phyloP scores from a whole-genome alignment of 2,797 vertebrate genomes.

The Cephalopachus bancanus region DNA sequence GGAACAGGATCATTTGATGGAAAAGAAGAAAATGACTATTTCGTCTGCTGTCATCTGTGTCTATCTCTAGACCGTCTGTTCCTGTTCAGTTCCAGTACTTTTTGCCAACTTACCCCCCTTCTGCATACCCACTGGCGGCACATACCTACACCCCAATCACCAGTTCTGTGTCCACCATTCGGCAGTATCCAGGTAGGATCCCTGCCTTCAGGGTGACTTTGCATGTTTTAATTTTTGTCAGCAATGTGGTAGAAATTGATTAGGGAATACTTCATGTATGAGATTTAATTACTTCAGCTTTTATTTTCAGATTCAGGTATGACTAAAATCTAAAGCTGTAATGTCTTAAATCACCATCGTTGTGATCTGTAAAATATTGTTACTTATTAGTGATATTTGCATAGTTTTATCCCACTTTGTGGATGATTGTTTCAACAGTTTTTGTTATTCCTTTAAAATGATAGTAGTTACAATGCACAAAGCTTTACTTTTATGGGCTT shows the following conservation, averaged over 20 bases:
- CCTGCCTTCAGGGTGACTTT: not conserved
- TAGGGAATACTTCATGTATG: not conserved
- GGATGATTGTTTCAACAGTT: slow-evolving; percentile 9
- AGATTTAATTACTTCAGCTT: not conserved
- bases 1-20: not conserved
- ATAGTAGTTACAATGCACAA: not conserved
- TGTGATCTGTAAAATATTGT: not conserved
- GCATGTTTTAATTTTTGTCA: slow-evolving; percentile 44
- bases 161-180: slow-evolving; percentile 97
- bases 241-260: not conserved
- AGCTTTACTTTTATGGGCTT: not conserved
- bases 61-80: slow-evolving; percentile 92
- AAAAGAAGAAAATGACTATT: not conserved
- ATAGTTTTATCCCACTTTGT: slow-evolving; percentile 22
- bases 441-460: slow-evolving; percentile 20
- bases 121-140: slow-evolving; percentile 94
- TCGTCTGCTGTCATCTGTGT: slow-evolving; percentile 48
- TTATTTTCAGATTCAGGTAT: slow-evolving; percentile 22
- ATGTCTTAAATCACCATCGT: not conserved
- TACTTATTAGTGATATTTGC: slow-evolving; percentile 3
- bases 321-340: not conserved
- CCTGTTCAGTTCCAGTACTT: slow-evolving; percentile 99
- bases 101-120: slow-evolving; percentile 95
- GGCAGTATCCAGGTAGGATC: slow-evolving; percentile 96
- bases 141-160: slow-evolving; percentile 98